phyloP scores from a whole-genome alignment of 2,113 vertebrate species.

The Rana temporaria region DNA sequence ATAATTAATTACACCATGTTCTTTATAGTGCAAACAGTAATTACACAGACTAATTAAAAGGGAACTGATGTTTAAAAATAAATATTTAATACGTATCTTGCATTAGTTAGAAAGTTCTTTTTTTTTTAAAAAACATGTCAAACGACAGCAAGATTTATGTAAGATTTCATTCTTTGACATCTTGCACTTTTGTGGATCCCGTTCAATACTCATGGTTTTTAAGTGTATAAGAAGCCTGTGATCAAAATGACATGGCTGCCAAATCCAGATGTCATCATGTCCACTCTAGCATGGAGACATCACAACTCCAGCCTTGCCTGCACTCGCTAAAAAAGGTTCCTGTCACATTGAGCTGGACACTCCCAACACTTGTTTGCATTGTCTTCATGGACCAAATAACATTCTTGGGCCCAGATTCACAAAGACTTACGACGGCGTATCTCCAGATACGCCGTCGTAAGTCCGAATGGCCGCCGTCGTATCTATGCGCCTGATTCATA shows the following conservation, averaged over 20 bases:
- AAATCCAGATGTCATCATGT: conserved; percentile 13
- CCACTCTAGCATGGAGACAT: conserved; percentile 20
- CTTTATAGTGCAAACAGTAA: not conserved
- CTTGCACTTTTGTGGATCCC: not conserved
- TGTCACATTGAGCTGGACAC: not conserved
- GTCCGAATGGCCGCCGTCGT: no score
- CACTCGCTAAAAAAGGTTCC: not conserved
- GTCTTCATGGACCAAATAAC: not conserved
- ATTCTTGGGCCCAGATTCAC: conserved; percentile 7
- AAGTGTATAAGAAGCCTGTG: conserved; percentile 27
- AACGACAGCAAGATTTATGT: not conserved
- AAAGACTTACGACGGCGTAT: no score
- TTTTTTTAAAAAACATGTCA: not conserved
- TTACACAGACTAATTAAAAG: not conserved
- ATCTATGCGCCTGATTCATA: no score
- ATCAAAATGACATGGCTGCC: conserved; percentile 17
- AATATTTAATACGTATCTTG: not conserved
- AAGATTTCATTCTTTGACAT: not conserved
- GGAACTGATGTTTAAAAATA: not conserved
- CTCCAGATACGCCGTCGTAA: no score
- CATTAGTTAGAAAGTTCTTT: not conserved
- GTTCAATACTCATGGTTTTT: not conserved
- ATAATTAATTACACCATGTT: not conserved
- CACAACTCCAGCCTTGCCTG: conserved; percentile 31
- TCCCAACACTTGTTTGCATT: not conserved